Evolutionary conservation across 2,797 vertebrate species (phyloP), one percentile per base, ranked within the genome.

Genomic region (Myripristis jacobus): DNA sequence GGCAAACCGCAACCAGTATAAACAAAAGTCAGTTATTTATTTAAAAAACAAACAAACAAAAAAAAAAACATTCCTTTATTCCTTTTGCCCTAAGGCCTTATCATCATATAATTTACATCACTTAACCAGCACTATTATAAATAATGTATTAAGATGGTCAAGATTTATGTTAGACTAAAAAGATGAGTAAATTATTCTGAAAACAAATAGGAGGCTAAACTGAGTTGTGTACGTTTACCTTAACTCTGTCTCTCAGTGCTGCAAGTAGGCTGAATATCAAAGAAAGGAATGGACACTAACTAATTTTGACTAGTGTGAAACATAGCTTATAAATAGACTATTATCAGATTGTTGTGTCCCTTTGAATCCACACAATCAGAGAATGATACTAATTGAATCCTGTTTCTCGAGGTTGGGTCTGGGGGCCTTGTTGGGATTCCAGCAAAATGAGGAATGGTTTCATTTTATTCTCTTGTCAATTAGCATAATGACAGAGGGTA

Each of bases 201-300:
- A 38, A 29, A 57, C 38, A 46, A 31, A 53, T 5, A 51, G 2
- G 6, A 3, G 66, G 38, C 46, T 79, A 53, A 76, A 61, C 50
- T 58, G 18, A 47, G 54, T 34, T 59, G 81, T 77, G 76, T 86
- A 76, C 82, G 84, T 70, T 68, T 75, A 51, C 53, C 66, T 71
- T 18, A 38, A 27, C n/a, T 58, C 4, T 66, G 16, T 76, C 13
- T 54, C 8, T 29, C 64, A 53, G 66, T 22, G 18, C 16, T 66
- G 10, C 38, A 81, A 29, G 41, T 62, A 57, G 11, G 71, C 51
- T n/a, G n/a, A n/a, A n/a, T n/a, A 74, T 71, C 31, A 77, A 50
- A 75, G 1, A 64, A 27, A 38, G 43, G 8, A 7, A 38, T 50
- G 13, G 3, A 8, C 2, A 31, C 29, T 54, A 2, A 19, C 34